Base-by-base conservation (phyloP, 2,888 invertebrate species). In the Stenodera caucasica region DNA sequence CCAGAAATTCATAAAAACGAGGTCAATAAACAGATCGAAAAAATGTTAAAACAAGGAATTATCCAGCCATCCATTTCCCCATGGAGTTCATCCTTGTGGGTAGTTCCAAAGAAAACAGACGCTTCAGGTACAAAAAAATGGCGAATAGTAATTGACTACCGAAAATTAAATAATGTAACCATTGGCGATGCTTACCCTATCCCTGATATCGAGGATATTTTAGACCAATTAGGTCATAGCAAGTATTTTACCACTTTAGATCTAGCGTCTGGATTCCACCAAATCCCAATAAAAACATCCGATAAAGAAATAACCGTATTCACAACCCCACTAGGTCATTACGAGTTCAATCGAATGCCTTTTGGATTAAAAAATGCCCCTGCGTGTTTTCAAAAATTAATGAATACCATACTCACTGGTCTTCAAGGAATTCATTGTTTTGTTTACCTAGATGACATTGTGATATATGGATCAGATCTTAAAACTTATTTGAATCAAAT, bases 371-470 rank as follows among this genome's bases (percentile, higher is more conserved):
- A 33, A 33, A 70, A 70, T 50, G 68, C 71, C 2, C 71, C 69
- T 1, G 56, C 57, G 73, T 69, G 0, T 72, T 74, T 58, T 70
- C 26, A 73, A 58, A 32, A 71, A 1, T 60, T 71, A 0, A 75
- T 73, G 70, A 69, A 74, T 59, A 66, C 66, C 45, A 57, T 73
- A 3, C 51, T 74, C 29, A 33, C 58, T 15, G 70, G 67, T 11
- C 58, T 69, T 7, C 57, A 67, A 37, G 60, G 63, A 29, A 2
- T 26, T 4, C 26, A 26, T 4, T 70, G 68, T 9, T 53, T 70
- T 7, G 68, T 70, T 0, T 76, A 72, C 62, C 64, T 75, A 26
- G 77, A 77, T 33, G 76, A 77, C 56, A 71, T 73, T 3, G 67
- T 78, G 0, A 66, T 73, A 45, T 15, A 58, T 29, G 69, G 64